Conservation (phyloP, 2,888 invertebrate species). For the Ophion slaviceki region DNA sequence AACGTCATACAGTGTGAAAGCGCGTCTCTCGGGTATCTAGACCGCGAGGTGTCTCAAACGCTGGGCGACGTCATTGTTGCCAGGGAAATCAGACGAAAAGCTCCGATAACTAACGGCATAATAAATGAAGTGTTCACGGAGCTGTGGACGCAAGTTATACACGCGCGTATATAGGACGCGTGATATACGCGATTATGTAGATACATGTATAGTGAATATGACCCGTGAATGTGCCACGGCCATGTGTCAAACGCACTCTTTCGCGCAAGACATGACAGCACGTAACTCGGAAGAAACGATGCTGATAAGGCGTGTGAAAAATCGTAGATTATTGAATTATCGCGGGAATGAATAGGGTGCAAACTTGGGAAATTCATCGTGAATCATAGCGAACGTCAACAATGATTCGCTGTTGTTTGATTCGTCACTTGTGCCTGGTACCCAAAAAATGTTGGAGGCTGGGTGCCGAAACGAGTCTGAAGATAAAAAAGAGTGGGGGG, state of each 20-base stretch:
- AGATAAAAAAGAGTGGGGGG: slow-evolving; percentile 13
- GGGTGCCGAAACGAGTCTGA: not conserved
- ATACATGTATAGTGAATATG: not conserved
- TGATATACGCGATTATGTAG: slow-evolving; percentile 30
- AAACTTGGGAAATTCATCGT: not conserved
- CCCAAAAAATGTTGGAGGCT: not conserved
- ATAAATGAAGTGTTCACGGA: slow-evolving; percentile 83
- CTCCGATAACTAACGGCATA: slow-evolving; percentile 84
- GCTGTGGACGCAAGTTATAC: slow-evolving; percentile 48
- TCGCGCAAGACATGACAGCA: slow-evolving; percentile 8
- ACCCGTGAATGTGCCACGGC: not conserved
- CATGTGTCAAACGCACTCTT: slow-evolving; percentile 49
- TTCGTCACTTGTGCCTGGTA: not conserved
- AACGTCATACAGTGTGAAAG: slow-evolving; percentile 70
- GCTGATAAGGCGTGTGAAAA: slow-evolving; percentile 17
- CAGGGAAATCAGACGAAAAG: slow-evolving; percentile 84
- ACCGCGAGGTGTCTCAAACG: slow-evolving; percentile 9
- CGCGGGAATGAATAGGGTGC: not conserved
- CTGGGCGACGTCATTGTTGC: slow-evolving; percentile 81
- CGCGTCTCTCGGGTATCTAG: slow-evolving; percentile 65
- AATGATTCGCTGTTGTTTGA: not conserved
- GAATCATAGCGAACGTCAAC: not conserved
- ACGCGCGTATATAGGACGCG: not conserved
- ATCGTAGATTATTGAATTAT: slow-evolving; percentile 21
- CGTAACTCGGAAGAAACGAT: slow-evolving; percentile 38